Evolutionary conservation across 1,140 invertebrate genomes (phyloP).

Genomic region (Latrodectus geometricus): DNA sequence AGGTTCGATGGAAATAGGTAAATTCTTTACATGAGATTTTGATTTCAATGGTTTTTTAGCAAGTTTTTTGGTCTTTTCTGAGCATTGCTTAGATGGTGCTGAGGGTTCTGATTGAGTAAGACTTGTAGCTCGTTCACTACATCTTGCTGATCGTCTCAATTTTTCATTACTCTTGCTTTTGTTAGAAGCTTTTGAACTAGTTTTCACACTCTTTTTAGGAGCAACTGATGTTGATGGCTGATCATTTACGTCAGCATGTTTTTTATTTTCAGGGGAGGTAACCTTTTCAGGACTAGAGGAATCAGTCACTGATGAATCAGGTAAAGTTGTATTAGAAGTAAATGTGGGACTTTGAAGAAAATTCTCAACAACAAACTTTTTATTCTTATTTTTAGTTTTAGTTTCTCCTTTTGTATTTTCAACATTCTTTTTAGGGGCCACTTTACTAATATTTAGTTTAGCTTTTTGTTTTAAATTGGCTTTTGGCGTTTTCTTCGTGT

Average conservation of each 20-base stretch:
- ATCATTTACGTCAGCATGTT: background rate
- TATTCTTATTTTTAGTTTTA: slow-evolving; percentile 48
- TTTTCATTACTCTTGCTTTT: slow-evolving; percentile 39
- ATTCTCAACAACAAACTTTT: slow-evolving; percentile 49
- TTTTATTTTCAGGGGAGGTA: slow-evolving; percentile 23
- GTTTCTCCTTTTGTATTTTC: slow-evolving; percentile 36
- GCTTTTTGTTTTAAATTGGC: background rate
- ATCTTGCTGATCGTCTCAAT: slow-evolving; percentile 33
- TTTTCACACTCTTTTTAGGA: background rate
- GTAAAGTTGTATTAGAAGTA: background rate
- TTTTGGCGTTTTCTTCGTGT: background rate
- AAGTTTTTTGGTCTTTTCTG: slow-evolving; percentile 20
- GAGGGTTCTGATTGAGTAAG: slow-evolving; percentile 5
- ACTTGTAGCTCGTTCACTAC: slow-evolving; percentile 51
- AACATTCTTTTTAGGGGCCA: background rate
- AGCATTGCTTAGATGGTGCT: background rate
- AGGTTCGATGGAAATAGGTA: slow-evolving; percentile 5
- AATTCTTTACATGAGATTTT: slow-evolving; percentile 16
- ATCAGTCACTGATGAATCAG: background rate
- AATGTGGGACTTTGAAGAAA: slow-evolving; percentile 47
- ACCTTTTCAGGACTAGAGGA: slow-evolving; percentile 45
- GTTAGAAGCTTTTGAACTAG: background rate
- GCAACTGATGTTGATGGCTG: background rate
- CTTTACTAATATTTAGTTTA: slow-evolving; percentile 3
- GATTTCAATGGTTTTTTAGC: slow-evolving; percentile 21